Evolutionary conservation across 2,888 invertebrate genomes (phyloP), one percentile per base, ranked within the genome.

Genomic region (Leistus spinibarbis): DNA sequence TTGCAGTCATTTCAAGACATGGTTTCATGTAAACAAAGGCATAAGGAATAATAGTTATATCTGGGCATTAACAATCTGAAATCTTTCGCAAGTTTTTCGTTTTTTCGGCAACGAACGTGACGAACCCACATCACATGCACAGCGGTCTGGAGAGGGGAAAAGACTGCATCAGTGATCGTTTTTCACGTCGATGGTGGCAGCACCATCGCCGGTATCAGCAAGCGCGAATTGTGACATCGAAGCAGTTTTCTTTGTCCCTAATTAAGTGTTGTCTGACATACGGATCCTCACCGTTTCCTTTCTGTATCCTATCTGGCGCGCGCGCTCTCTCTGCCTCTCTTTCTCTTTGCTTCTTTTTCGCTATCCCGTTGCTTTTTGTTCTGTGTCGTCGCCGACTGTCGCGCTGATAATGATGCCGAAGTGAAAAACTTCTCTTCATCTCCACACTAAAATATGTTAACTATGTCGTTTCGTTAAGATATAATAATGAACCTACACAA

Each of bases 221-320:
- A 62, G 27, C 54, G 70, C 54, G 70, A 70, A 70, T 62, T 72
- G 72, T 72, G 57, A 65, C 66, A 57, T 66, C 27, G 23, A 54
- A 65, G 24, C 56, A 72, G 72, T 72, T 72, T 72, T 72, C 72
- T 72, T 71, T 66, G 66, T 72, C 72, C 40, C 72, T 72, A 72
- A 72, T 72, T 72, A 72, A 65, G 72, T 72, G 66, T 72, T 72
- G 72, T 72, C 72, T 72, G 72, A 72, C 72, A 72, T 72, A 66
- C 72, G 72, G 57, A 72, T 65, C 66, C 54, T 16, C 60, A 54
- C 62, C 70, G 70, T 63, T 72, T 72, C 72, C 66, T 72, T 27
- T 24, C 66, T 66, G 60, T 22, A 16, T 66, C 56, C 27, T n/a
- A n/a, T n/a, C n/a, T n/a, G n/a, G n/a, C n/a, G n/a, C n/a, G n/a